These are phyloP conservation scores for Thereva unica DNA, from an alignment of 2,888 invertebrate species.

Conservation along the genomic window DNA sequence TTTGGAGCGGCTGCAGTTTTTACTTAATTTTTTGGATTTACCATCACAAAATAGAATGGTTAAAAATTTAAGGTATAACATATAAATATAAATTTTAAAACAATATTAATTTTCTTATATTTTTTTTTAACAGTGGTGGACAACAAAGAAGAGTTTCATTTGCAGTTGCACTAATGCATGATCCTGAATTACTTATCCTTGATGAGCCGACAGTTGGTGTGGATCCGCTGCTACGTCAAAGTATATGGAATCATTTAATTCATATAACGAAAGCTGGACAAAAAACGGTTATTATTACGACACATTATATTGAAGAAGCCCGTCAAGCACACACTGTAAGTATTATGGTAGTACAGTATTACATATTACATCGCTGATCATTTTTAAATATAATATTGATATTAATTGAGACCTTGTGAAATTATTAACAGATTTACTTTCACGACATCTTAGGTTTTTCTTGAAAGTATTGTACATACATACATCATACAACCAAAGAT, in stretches of 20 bases:
- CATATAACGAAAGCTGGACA: constrained; percentile 86
- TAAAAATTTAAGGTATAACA: constrained; percentile 69
- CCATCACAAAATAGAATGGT: constrained; percentile 83
- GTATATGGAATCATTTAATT: constrained; percentile 93
- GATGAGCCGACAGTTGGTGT: constrained; percentile 95
- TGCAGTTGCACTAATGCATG: constrained; percentile 89
- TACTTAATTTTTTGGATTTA: constrained; percentile 87
- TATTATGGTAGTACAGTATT: constrained; percentile 43
- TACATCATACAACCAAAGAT: too few species aligned
- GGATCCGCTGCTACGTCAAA: constrained; percentile 85
- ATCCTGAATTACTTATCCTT: constrained; percentile 86
- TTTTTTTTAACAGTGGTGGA: constrained; percentile 70
- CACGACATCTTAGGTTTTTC: too few species aligned
- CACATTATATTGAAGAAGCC: constrained; percentile 96
- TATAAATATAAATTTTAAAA: background rate
- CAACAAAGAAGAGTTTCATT: constrained; percentile 90
- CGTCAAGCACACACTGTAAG: constrained; percentile 85
- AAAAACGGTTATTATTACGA: constrained; percentile 90
- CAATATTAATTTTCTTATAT: constrained; percentile 39
- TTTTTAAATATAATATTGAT: too few species aligned
- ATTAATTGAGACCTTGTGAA: too few species aligned
- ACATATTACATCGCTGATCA: too few species aligned
- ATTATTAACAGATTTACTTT: too few species aligned
- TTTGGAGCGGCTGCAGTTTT: constrained; percentile 77
- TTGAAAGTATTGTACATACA: too few species aligned